Percentiles rank a stretch among this genome's conserved stretches.
phyloP scores from a whole-genome alignment of 2,797 vertebrate species.

The Syngnathus rostellatus region DNA sequence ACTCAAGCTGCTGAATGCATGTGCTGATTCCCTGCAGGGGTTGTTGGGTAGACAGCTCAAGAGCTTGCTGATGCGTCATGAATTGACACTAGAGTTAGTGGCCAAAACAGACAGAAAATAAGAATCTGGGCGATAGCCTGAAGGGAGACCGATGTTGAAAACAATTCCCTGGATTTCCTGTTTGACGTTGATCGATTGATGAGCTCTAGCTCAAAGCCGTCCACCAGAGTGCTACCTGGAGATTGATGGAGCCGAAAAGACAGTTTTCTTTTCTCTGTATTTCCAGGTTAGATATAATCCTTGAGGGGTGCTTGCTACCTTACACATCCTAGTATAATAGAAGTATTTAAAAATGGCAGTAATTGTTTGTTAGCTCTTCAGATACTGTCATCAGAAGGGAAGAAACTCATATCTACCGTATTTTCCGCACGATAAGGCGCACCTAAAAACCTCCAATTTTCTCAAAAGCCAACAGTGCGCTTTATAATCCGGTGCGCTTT shows the following conservation, averaged over 20 bases:
- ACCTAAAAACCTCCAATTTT: too few relatives aligned
- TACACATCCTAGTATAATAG: slow-evolving; percentile 25
- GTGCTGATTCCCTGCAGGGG: slow-evolving; percentile 47
- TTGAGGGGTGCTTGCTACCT: slow-evolving; percentile 38
- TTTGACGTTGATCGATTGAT: slow-evolving; percentile 58
- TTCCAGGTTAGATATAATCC: slow-evolving; percentile 35
- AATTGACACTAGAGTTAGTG: slow-evolving; percentile 46
- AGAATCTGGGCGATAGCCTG: slow-evolving; percentile 38
- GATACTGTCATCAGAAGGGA: neutral
- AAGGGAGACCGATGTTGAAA: slow-evolving; percentile 44
- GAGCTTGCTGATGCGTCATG: slow-evolving; percentile 43
- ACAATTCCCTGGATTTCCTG: slow-evolving; percentile 53
- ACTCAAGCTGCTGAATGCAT: slow-evolving; percentile 60
- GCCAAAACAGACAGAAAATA: slow-evolving; percentile 53
- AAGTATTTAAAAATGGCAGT: slow-evolving; percentile 30
- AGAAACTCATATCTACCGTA: too few relatives aligned
- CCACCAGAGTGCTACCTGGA: slow-evolving; percentile 34
- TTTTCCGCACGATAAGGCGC: too few relatives aligned
- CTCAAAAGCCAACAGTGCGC: too few relatives aligned
- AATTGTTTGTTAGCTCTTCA: neutral
- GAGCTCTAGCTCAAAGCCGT: slow-evolving; percentile 49
- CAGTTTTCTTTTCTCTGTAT: slow-evolving; percentile 18
- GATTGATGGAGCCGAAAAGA: slow-evolving; percentile 39
- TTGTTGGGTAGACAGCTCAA: slow-evolving; percentile 31
- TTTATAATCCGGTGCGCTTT: too few relatives aligned